Evolutionary conservation across 35 echinoderm and acorn worm species (phyloP).

Genomic region (Heliocidaris erythrogramma): DNA sequence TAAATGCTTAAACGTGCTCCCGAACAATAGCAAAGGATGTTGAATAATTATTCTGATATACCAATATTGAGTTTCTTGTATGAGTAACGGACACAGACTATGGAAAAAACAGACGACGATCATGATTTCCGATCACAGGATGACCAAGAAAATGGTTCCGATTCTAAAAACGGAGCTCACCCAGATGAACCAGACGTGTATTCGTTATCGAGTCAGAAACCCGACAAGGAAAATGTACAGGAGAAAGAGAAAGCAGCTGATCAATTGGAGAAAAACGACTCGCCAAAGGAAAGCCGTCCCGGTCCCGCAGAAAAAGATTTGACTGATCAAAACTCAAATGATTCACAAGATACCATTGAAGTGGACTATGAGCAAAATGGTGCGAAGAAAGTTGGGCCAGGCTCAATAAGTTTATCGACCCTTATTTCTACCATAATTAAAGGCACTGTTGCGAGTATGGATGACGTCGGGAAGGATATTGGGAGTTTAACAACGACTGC

Average conservation of each 20-base stretch:
- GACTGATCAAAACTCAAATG: neutral
- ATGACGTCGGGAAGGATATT: neutral
- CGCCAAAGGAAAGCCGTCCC: neutral
- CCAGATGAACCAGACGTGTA: neutral
- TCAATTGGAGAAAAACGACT: neutral
- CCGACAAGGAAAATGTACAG: neutral
- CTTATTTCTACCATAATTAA: conserved; percentile 27
- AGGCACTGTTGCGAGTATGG: neutral
- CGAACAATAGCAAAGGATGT: neutral
- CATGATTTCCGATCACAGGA: neutral
- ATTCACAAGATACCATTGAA: neutral
- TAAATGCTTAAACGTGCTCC: neutral
- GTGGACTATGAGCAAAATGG: neutral
- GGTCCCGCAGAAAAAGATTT: neutral
- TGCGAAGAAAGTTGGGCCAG: neutral
- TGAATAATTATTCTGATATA: neutral
- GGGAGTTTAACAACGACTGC: neutral
- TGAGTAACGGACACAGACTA: neutral
- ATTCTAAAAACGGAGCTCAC: neutral
- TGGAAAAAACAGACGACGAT: neutral
- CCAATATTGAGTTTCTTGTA: neutral
- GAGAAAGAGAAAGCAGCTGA: neutral
- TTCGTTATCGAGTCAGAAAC: neutral
- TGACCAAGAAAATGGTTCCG: neutral
- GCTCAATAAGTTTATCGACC: neutral